Conservation (phyloP, 2,113 vertebrate species). For the Platichthys flesus region DNA sequence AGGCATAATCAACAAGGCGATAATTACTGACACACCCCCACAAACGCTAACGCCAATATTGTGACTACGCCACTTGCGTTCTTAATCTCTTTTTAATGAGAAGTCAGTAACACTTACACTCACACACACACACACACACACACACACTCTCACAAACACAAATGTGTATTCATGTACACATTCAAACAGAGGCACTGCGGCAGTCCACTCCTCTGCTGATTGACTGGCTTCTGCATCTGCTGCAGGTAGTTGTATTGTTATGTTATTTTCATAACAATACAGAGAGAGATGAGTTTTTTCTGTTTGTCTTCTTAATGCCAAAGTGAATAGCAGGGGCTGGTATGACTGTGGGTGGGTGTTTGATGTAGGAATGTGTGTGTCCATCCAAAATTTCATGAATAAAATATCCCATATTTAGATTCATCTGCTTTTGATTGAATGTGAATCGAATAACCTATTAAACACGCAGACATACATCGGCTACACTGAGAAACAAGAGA, state of each 20-base stretch:
- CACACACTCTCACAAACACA: neutral
- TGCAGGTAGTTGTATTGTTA: neutral
- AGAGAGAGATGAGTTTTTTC: neutral
- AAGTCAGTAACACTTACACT: neutral
- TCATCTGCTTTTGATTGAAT: no score
- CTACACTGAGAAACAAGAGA: neutral
- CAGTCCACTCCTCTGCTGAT: neutral
- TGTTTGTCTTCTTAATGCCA: no score
- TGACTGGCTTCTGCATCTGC: neutral
- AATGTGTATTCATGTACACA: neutral
- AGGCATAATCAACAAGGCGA: constrained; percentile 20
- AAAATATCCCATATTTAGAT: neutral
- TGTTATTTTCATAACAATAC: neutral
- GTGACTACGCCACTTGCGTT: constrained; percentile 1
- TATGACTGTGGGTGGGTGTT: no score
- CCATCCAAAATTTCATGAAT: neutral
- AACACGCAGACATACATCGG: neutral
- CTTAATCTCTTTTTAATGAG: constrained; percentile 21
- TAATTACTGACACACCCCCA: neutral
- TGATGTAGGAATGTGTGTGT: neutral
- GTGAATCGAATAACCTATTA: neutral
- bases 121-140: neutral
- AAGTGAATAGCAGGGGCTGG: no score
- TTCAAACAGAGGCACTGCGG: neutral
- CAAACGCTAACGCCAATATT: neutral